These are phyloP conservation scores for Megaceryle maxima DNA, from an alignment of 2,113 vertebrate species.

Conservation along the genomic window DNA sequence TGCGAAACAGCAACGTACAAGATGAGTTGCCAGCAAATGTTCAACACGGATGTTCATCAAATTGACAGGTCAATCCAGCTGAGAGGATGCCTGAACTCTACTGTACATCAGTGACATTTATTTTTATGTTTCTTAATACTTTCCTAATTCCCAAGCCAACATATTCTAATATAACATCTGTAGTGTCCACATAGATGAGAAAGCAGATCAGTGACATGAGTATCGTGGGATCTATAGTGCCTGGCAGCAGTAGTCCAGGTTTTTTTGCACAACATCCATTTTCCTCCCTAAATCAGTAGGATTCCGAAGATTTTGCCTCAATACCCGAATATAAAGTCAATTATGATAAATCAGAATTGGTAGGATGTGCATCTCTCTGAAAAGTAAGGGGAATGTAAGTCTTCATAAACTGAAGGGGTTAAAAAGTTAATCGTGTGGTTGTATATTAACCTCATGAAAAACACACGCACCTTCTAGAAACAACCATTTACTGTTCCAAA, in stretches of 20 bases:
- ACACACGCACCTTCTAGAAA: neutral
- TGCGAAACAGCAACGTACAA: neutral
- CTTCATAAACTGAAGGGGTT: neutral
- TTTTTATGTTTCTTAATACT: neutral
- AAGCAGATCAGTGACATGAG: neutral
- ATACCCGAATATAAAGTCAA: neutral
- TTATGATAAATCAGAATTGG: neutral
- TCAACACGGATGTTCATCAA: neutral
- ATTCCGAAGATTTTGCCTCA: neutral
- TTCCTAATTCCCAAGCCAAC: neutral
- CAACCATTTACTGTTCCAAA: neutral
- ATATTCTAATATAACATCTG: neutral
- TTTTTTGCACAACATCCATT: neutral
- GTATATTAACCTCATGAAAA: neutral
- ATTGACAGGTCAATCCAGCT: neutral
- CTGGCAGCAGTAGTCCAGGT: neutral
- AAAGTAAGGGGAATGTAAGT: neutral
- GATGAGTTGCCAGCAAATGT: neutral
- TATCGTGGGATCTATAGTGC: fast-evolving
- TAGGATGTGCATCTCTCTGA: neutral
- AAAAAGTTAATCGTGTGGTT: neutral
- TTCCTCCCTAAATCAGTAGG: neutral
- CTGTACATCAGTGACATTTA: neutral
- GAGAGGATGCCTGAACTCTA: neutral
- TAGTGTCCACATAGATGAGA: neutral